Percentiles rank a stretch among this genome's conserved stretches.
Evolutionary conservation across 2,797 vertebrate genomes (phyloP).

Genomic region (Molothrus aeneus): DNA sequence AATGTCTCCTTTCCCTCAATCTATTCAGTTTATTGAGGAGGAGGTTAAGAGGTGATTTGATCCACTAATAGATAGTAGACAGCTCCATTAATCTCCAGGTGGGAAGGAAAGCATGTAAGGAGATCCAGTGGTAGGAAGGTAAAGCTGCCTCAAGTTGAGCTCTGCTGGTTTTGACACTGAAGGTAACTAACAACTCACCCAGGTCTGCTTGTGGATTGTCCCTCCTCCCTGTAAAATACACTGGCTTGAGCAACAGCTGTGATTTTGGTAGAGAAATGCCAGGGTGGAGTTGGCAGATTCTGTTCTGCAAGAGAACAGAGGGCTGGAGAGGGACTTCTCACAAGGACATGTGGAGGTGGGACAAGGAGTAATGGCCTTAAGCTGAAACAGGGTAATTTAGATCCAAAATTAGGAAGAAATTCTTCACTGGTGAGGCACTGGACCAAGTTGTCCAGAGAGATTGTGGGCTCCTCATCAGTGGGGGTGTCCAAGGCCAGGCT

Average conservation of each 20-base stretch:
- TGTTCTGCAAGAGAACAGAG: not conserved
- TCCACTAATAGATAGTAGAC: conserved; percentile 31
- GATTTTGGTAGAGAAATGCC: not conserved
- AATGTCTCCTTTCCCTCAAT: not conserved
- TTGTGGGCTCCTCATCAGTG: not conserved
- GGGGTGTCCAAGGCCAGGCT: not conserved
- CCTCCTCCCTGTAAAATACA: not conserved
- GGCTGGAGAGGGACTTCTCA: not conserved
- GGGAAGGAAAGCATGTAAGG: not conserved
- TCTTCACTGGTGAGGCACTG: not conserved
- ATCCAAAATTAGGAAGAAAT: not conserved
- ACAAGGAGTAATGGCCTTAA: not conserved
- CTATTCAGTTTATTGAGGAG: conserved; percentile 36
- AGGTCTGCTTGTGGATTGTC: not conserved
- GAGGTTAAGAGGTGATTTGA: conserved; percentile 59
- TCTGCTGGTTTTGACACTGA: not conserved
- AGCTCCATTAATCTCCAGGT: conserved; percentile 43
- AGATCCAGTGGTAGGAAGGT: not conserved
- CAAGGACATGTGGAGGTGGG: too few species aligned
- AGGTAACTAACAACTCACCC: not conserved
- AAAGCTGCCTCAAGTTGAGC: not conserved
- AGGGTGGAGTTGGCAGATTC: not conserved
- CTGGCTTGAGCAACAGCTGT: not conserved
- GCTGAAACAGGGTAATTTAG: not conserved
- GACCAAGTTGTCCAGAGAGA: not conserved